Conservation (phyloP, 2,113 vertebrate species). For the Grantiella picta region DNA sequence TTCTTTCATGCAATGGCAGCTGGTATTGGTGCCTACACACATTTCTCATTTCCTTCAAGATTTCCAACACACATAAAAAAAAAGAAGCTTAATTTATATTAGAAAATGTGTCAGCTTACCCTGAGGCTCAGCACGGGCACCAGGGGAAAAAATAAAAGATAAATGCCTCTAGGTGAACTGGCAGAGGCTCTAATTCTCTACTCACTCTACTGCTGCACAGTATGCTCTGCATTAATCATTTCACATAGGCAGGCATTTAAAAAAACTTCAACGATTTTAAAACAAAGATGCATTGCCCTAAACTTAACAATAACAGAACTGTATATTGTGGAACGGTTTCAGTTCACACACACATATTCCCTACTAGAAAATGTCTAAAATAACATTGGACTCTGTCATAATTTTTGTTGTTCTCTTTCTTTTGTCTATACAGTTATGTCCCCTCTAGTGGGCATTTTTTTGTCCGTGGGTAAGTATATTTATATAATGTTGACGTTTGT, state of each 20-base stretch:
- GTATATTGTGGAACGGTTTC: not conserved
- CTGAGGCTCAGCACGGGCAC: conserved; percentile 64
- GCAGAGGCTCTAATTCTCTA: conserved; percentile 61
- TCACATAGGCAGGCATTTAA: conserved; percentile 46
- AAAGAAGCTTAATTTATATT: conserved; percentile 72
- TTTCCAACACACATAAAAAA: conserved; percentile 61
- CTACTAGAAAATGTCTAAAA: conserved; percentile 13
- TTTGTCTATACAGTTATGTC: not conserved
- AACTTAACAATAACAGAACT: conserved; percentile 36
- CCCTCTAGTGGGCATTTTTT: not conserved
- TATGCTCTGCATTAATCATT: conserved; percentile 69
- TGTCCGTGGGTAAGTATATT: not conserved
- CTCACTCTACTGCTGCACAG: conserved; percentile 46
- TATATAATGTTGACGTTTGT: not conserved
- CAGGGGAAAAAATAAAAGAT: conserved; percentile 66
- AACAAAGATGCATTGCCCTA: conserved; percentile 62
- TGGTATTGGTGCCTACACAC: conserved; percentile 66
- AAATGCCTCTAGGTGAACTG: conserved; percentile 71
- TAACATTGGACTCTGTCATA: not conserved
- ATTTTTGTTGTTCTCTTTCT: conserved; percentile 3
- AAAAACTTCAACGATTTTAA: conserved; percentile 66
- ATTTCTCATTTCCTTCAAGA: conserved; percentile 70
- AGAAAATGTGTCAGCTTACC: conserved; percentile 73
- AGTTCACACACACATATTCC: not conserved
- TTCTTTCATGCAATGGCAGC: conserved; percentile 68